Percentiles rank a stretch among this genome's conserved stretches.
These are phyloP conservation scores for Cepaea nemoralis DNA, from an alignment of 1,140 invertebrate genomes.

Conservation along the genomic window DNA sequence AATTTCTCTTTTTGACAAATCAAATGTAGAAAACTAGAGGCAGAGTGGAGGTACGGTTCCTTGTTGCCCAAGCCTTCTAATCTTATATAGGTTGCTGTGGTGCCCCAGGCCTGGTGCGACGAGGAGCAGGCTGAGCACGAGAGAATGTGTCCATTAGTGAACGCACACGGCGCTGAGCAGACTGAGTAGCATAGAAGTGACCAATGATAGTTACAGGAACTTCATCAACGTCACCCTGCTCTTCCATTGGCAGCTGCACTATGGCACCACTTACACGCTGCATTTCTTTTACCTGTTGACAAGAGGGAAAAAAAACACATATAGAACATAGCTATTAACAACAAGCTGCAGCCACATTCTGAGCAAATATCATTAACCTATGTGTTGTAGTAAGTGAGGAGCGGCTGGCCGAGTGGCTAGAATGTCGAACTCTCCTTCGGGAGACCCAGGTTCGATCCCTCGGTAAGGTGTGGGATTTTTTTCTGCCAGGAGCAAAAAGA, in stretches of 20 bases:
- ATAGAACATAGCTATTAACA: too few relatives aligned
- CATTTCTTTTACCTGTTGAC: conserved; percentile 82
- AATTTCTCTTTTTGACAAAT: too few relatives aligned
- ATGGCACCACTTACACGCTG: conserved; percentile 93
- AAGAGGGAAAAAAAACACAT: too few relatives aligned
- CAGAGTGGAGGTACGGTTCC: background rate
- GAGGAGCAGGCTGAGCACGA: conserved; percentile 25
- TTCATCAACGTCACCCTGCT: conserved; percentile 77
- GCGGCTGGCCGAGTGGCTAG: too few relatives aligned
- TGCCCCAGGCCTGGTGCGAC: conserved; percentile 36
- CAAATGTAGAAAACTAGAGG: background rate
- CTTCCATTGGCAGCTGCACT: conserved; percentile 81
- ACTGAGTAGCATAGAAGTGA: conserved; percentile 70
- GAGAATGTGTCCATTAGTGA: conserved; percentile 80
- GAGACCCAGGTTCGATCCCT: too few relatives aligned
- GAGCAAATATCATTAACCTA: too few relatives aligned
- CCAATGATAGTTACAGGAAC: conserved; percentile 71
- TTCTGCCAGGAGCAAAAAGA: too few relatives aligned
- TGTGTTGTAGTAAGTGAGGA: too few relatives aligned
- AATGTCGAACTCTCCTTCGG: too few relatives aligned
- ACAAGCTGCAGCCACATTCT: too few relatives aligned
- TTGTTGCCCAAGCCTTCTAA: background rate
- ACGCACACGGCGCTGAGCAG: conserved; percentile 90
- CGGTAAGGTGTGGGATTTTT: too few relatives aligned
- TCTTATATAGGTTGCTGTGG: conserved; percentile 33